These are phyloP conservation scores for Thyatira batis DNA, from an alignment of 2,888 invertebrate genomes.

Conservation along the genomic window DNA sequence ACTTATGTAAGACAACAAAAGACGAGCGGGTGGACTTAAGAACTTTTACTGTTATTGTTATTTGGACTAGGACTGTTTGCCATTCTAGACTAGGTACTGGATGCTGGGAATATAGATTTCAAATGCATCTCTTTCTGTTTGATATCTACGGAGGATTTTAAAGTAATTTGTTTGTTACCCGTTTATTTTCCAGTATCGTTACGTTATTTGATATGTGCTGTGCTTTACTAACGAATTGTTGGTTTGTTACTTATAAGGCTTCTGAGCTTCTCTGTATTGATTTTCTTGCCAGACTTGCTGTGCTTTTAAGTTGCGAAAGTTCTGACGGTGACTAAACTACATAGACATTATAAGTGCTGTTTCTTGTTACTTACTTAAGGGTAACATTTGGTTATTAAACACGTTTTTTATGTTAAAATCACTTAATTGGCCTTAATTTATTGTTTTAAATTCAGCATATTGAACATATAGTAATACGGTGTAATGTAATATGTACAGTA, in stretches of 20 bases:
- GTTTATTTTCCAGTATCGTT: neutral
- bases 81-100: slow-evolving; percentile 26
- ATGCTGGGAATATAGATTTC: slow-evolving; percentile 36
- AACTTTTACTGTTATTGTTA: slow-evolving; percentile 49
- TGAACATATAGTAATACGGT: neutral
- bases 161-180: slow-evolving; percentile 14
- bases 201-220: neutral
- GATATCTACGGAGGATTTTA: slow-evolving; percentile 29
- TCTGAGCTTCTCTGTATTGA: neutral
- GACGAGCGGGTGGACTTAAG: slow-evolving; percentile 33
- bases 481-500: neutral
- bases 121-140: slow-evolving; percentile 29
- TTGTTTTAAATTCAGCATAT: too few species aligned
- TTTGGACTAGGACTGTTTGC: slow-evolving; percentile 42
- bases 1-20: slow-evolving; percentile 22
- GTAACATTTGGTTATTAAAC: neutral
- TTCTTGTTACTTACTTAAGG: neutral
- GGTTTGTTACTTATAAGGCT: neutral
- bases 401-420: too few species aligned
- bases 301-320: neutral
- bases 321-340: neutral
- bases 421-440: too few species aligned
- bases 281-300: neutral
- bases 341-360: neutral
- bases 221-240: neutral